Conservation (phyloP, 2,113 vertebrate genomes). For the Peucedramus taeniatus region DNA sequence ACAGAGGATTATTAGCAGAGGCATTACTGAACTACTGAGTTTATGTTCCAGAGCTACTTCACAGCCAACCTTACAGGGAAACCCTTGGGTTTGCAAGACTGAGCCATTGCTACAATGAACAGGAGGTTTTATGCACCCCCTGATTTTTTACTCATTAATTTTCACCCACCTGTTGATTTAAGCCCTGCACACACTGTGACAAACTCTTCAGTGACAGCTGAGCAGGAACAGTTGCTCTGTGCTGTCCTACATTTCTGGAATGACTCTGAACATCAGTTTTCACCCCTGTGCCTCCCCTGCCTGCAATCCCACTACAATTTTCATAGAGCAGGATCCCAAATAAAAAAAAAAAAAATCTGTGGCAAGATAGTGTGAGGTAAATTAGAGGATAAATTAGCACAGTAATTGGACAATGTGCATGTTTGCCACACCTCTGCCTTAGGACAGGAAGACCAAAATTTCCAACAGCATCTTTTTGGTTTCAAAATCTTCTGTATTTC, state of each 20-base stretch:
- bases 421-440: background rate
- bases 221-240: background rate
- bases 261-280: background rate
- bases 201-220: background rate
- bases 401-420: background rate
- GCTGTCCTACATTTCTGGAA: background rate
- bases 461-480: background rate
- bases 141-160: background rate
- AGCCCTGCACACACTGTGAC: background rate
- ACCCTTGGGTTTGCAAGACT: background rate
- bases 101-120: background rate
- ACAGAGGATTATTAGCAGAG: conserved; percentile 15
- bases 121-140: background rate
- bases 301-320: background rate
- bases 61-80: background rate
- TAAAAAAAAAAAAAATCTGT: background rate
- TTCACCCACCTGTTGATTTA: background rate
- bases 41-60: background rate
- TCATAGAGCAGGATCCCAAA: background rate
- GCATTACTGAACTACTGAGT: background rate
- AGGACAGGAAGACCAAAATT: background rate
- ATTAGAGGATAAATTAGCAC: background rate
- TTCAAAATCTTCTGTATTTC: background rate
- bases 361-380: background rate
- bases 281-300: background rate